Percentiles rank a stretch among this genome's conserved stretches.
Conservation (phyloP, 2,113 vertebrate genomes). For the Malurus alboscapulatus region DNA sequence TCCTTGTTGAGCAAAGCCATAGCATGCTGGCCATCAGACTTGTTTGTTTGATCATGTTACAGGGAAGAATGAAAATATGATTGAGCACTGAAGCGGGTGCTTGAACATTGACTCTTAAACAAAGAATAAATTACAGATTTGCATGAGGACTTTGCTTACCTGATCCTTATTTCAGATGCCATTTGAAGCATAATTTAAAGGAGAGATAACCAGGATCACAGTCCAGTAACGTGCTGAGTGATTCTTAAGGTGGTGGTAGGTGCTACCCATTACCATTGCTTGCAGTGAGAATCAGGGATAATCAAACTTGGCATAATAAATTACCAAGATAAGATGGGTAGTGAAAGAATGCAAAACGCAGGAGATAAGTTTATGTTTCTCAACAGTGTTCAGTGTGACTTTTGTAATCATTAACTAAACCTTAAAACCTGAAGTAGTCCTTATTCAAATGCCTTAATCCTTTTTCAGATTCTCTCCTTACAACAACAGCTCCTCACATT, state of each 20-base stretch:
- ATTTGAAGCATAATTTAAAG: neutral
- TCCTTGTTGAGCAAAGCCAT: neutral
- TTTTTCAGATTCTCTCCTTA: neutral
- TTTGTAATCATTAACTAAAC: slow-evolving; percentile 71
- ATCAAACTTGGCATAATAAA: neutral
- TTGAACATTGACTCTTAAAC: neutral
- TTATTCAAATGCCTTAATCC: neutral
- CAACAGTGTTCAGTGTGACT: neutral
- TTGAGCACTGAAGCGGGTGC: neutral
- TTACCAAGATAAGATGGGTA: neutral
- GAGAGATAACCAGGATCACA: neutral
- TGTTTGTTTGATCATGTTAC: neutral
- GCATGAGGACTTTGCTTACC: neutral
- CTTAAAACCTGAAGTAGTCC: neutral
- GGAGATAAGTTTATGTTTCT: neutral
- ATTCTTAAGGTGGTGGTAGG: neutral
- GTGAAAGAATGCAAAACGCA: neutral
- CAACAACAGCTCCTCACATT: neutral
- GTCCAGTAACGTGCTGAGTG: neutral
- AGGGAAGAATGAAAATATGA: neutral
- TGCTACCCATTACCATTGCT: neutral
- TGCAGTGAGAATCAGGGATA: neutral
- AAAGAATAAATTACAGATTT: slow-evolving; percentile 32
- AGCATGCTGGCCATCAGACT: neutral
- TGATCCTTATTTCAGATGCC: neutral